Base-by-base conservation (phyloP, 2,888 invertebrate species). In the Phorcus lineatus region DNA sequence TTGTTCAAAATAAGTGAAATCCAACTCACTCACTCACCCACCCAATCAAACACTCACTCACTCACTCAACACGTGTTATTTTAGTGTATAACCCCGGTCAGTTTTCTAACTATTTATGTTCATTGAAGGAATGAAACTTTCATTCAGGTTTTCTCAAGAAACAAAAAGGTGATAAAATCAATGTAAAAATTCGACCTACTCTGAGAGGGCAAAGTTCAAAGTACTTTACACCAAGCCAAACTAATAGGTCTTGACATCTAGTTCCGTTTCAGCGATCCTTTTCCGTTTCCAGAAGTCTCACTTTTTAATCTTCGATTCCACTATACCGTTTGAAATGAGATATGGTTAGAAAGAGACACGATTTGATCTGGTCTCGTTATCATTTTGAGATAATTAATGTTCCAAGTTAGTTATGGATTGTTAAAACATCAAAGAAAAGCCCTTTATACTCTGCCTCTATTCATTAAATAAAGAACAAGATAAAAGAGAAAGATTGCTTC, bases 291-390 rank as follows among this genome's bases (percentile, higher is more conserved):
- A 28, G 16, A 62, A 62, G 62, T 62, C 62, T 28, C 16, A 62
- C 62, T 28, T 62, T 62, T 62, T 62, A 62, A 62, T 62, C 62
- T 62, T 62, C 62, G 62, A 62, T 62, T 62, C 28, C 62, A 62
- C 62, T 28, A 62, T 28, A 62, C 28, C 62, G 62, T 62, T 62
- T 62, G 62, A 62, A 62, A 62, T 62, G 24, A 28, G 62, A 62
- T 62, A 62, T 62, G 62, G 28, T 24, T 28, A 62, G 62, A 62
- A 62, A 62, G 47, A 62, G 62, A 62, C 28, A 13, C 24, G 62
- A 62, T 62, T 62, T 62, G 24, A 62, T 62, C 62, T 28, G 13
- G 16, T 13, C 62, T 62, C 62, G 24, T 62, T 62, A 62, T 62
- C 62, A 62, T 62, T 62, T 62, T 28, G 62, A 16, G 28, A 28